These are phyloP conservation scores for Ericerus pela DNA, from an alignment of 1,140 invertebrate species.

Conservation along the genomic window DNA sequence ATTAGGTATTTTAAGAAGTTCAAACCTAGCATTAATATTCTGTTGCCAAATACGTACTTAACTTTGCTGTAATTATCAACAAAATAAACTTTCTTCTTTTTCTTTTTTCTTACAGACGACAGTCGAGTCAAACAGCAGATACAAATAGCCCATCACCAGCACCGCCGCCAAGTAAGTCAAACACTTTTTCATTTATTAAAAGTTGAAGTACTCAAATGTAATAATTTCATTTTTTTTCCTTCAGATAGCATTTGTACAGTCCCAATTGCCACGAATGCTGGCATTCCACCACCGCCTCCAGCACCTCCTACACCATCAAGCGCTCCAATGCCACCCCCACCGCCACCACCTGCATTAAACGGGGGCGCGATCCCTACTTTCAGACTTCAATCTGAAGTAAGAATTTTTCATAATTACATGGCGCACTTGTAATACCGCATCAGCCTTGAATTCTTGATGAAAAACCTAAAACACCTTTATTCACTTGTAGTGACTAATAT, in stretches of 20 bases:
- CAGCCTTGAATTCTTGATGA: too few relatives aligned
- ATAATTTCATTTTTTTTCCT: neutral
- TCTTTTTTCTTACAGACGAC: neutral
- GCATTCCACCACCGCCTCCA: neutral
- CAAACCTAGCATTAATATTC: too few relatives aligned
- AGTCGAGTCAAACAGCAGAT: neutral
- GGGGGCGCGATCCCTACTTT: neutral
- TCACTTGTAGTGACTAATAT: too few relatives aligned
- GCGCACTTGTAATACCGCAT: too few relatives aligned
- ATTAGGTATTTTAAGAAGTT: too few relatives aligned
- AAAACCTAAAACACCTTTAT: too few relatives aligned
- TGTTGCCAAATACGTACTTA: too few relatives aligned
- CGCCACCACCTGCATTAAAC: neutral
- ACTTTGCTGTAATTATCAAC: too few relatives aligned
- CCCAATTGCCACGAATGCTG: neutral
- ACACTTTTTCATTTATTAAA: neutral
- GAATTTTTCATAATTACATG: too few relatives aligned
- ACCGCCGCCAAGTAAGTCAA: neutral
- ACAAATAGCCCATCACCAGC: neutral
- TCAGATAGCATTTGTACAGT: neutral
- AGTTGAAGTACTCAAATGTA: neutral
- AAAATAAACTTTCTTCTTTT: too few relatives aligned
- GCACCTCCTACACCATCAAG: neutral
- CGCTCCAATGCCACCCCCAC: too few relatives aligned
- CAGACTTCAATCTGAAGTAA: neutral